phyloP scores from a whole-genome alignment of 2,113 vertebrate genomes.

The Madoqua kirkii region DNA sequence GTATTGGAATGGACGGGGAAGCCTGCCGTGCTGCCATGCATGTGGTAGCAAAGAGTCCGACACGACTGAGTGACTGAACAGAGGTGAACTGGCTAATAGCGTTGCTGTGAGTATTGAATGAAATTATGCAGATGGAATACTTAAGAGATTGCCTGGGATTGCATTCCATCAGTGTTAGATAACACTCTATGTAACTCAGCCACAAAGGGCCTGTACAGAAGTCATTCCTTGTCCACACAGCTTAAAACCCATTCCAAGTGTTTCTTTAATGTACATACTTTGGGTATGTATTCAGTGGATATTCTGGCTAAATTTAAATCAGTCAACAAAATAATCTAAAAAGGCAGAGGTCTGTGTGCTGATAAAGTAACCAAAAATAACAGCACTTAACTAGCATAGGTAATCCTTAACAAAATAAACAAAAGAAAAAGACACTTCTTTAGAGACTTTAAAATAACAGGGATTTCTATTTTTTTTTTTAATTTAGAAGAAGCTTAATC shows the following conservation, averaged over 20 bases:
- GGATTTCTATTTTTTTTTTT: background rate
- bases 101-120: background rate
- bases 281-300: background rate
- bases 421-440: background rate
- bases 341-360: background rate
- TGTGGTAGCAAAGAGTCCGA: background rate
- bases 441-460: background rate
- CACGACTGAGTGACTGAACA: background rate
- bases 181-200: background rate
- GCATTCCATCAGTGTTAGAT: background rate
- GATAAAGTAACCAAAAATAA: background rate
- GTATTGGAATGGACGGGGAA: background rate
- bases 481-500: background rate
- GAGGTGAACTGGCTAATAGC: background rate
- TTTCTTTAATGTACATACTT: background rate
- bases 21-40: background rate
- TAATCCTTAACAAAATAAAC: background rate
- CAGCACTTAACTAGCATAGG: background rate
- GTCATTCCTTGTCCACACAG: background rate
- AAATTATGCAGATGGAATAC: background rate
- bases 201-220: background rate
- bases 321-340: background rate
- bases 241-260: background rate
- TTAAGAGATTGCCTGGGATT: background rate
- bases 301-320: background rate